Conservation (phyloP, 2,797 vertebrate genomes). For the Gouania willdenowi region DNA sequence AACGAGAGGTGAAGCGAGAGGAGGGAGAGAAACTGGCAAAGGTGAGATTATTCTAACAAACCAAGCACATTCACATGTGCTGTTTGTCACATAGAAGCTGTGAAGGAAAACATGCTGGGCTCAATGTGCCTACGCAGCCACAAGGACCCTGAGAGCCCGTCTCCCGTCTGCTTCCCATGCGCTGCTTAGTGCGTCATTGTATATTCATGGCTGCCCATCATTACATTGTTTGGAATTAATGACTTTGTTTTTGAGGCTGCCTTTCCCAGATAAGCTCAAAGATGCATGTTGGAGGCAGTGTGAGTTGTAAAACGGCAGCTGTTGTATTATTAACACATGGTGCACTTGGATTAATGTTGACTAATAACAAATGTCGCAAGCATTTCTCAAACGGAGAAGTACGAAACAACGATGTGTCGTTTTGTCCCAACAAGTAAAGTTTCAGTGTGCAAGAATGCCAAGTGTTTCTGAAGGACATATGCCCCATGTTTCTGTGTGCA, state of each 20-base stretch:
- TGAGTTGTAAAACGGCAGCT: conserved; percentile 17
- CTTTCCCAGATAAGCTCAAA: conserved; percentile 32
- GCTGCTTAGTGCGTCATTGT: conserved; percentile 26
- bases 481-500: no score
- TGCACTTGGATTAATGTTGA: no score
- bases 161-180: background rate
- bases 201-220: conserved; percentile 10
- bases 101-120: background rate
- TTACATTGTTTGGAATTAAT: conserved; percentile 41
- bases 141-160: background rate
- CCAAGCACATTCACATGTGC: background rate
- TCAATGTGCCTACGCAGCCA: background rate
- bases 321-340: no score
- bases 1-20: conserved; percentile 86
- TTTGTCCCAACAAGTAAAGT: no score
- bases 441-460: no score
- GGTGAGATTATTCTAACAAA: conserved; percentile 70
- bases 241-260: conserved; percentile 42
- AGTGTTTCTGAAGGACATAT: no score
- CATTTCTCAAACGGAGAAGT: no score
- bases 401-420: no score
- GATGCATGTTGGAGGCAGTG: conserved; percentile 23
- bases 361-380: no score
- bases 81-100: background rate
- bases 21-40: conserved; percentile 92